Percentiles rank a stretch among this genome's conserved stretches.
Evolutionary conservation across 2,888 invertebrate species (phyloP).

Genomic region (Venustoraphidia nigricollis): DNA sequence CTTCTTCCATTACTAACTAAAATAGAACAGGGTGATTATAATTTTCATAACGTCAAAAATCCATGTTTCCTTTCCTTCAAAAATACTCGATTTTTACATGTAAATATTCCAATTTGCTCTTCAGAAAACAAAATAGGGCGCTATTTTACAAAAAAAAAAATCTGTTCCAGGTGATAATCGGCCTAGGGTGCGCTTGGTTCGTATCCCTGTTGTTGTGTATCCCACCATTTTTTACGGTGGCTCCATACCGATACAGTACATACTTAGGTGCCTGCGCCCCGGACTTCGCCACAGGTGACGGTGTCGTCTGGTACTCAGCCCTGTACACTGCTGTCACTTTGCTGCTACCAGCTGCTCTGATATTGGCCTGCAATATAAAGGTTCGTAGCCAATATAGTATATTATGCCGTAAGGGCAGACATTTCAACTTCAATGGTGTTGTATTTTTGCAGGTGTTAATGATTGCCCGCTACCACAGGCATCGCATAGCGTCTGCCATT

Average conservation of each 20-base stretch:
- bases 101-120: too few species aligned
- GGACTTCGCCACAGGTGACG: conserved; percentile 43
- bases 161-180: conserved; percentile 39
- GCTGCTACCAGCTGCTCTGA: conserved; percentile 47
- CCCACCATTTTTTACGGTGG: conserved; percentile 44
- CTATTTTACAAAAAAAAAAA: too few species aligned
- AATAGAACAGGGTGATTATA: too few species aligned
- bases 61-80: too few species aligned
- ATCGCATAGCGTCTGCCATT: conserved; percentile 70
- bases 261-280: conserved; percentile 51
- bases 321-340: conserved; percentile 48
- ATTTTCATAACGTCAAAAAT: too few species aligned
- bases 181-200: conserved; percentile 52
- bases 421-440: background rate
- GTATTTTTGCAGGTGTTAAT: conserved; percentile 34
- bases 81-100: too few species aligned
- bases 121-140: too few species aligned
- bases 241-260: conserved; percentile 36
- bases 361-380: conserved; percentile 57
- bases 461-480: conserved; percentile 58
- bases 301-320: conserved; percentile 47
- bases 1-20: too few species aligned
- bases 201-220: conserved; percentile 44
- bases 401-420: too few species aligned
- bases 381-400: too few species aligned